A percentile compares a stretch with the other conserved stretches of the same genome.
Conservation (phyloP, 2,888 invertebrate genomes). For the Nezara viridula region DNA sequence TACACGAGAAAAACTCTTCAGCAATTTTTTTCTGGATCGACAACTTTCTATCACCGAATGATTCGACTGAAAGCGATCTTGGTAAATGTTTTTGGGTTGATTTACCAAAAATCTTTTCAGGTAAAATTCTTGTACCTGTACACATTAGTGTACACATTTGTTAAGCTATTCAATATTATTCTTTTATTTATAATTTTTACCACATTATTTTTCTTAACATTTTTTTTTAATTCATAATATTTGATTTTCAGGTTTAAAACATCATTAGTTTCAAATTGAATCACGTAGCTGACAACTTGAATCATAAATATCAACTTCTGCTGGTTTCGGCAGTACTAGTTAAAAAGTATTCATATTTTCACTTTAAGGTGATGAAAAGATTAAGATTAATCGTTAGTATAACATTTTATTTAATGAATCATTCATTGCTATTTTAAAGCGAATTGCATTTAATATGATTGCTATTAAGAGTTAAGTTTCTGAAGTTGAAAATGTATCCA, state of each 20-base stretch:
- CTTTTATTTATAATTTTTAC: not conserved
- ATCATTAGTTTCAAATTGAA: constrained; percentile 9
- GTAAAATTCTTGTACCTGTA: not conserved
- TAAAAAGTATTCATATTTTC: not conserved
- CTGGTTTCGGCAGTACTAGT: not conserved
- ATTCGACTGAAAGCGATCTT: too few species aligned
- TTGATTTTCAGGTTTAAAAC: constrained; percentile 41
- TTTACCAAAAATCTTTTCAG: too few species aligned
- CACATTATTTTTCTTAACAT: not conserved
- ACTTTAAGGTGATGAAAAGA: constrained; percentile 7
- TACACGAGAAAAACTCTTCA: too few species aligned
- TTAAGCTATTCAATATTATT: not conserved
- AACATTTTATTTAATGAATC: not conserved
- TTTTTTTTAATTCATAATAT: constrained; percentile 10
- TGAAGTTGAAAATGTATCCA: not conserved
- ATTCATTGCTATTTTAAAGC: not conserved
- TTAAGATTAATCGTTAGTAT: not conserved
- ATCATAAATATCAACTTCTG: not conserved
- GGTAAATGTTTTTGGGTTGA: too few species aligned
- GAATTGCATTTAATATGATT: not conserved
- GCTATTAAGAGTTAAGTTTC: not conserved
- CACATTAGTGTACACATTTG: too few species aligned
- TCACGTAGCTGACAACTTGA: not conserved
- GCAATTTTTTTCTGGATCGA: too few species aligned
- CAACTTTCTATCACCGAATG: too few species aligned